Percentiles rank a stretch among this genome's conserved stretches.
Conservation (phyloP, 2,113 vertebrate species). For the Coturnix japonica region DNA sequence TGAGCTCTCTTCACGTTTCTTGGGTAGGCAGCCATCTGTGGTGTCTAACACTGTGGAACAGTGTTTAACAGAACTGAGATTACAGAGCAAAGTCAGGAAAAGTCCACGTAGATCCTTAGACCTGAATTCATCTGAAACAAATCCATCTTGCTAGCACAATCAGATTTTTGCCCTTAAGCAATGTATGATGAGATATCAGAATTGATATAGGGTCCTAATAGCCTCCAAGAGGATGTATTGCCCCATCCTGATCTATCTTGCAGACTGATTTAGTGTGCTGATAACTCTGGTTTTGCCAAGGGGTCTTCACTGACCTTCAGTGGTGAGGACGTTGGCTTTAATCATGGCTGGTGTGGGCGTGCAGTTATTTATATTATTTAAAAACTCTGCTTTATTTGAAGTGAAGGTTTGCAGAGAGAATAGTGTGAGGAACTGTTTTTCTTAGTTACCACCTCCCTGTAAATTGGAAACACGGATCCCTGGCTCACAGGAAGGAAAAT, state of each 20-base stretch:
- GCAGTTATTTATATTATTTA: neutral
- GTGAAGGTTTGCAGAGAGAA: neutral
- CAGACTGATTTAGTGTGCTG: neutral
- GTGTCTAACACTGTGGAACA: neutral
- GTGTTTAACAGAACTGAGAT: conserved; percentile 24
- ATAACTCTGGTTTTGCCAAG: neutral
- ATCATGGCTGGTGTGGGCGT: neutral
- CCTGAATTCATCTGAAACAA: neutral
- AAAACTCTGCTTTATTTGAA: neutral
- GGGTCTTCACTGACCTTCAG: neutral
- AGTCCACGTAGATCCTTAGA: neutral
- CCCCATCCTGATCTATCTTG: neutral
- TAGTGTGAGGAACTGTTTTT: neutral
- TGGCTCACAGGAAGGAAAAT: neutral
- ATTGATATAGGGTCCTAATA: neutral
- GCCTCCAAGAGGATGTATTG: neutral
- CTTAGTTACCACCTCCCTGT: neutral
- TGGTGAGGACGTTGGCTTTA: neutral
- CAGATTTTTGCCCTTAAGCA: neutral
- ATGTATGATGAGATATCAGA: neutral
- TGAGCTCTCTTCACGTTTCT: conserved; percentile 8
- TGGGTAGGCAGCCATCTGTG: conserved; percentile 56
- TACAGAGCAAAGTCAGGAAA: neutral
- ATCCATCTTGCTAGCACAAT: neutral
- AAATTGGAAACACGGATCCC: neutral